These are phyloP conservation scores for Parapsyche elsis DNA, from an alignment of 1,140 invertebrate species.

Conservation along the genomic window DNA sequence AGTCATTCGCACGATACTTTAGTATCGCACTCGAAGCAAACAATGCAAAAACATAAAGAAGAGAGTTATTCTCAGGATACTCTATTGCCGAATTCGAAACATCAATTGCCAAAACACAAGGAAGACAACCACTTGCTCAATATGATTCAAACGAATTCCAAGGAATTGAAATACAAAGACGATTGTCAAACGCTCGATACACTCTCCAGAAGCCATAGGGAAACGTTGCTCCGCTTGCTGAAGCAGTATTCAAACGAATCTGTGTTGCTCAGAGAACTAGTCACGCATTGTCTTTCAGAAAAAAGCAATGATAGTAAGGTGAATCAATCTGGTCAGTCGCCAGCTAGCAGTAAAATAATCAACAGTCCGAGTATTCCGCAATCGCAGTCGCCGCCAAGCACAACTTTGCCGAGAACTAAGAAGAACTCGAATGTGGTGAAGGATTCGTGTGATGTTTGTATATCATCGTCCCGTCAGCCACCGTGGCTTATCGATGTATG, in stretches of 20 bases:
- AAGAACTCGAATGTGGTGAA: slow-evolving; percentile 36
- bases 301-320: slow-evolving; percentile 29
- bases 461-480: slow-evolving; percentile 43
- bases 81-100: slow-evolving; percentile 30
- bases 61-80: slow-evolving; percentile 36
- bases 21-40: slow-evolving; percentile 7
- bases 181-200: slow-evolving; percentile 43
- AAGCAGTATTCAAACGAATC: slow-evolving; percentile 55
- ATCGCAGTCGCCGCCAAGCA: slow-evolving; percentile 50
- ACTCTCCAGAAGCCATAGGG: slow-evolving; percentile 49
- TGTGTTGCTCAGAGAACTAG: slow-evolving; percentile 51
- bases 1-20: slow-evolving; percentile 36
- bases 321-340: slow-evolving; percentile 7
- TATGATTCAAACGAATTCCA: slow-evolving; percentile 26
- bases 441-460: slow-evolving; percentile 34
- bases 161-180: slow-evolving; percentile 43
- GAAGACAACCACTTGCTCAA: slow-evolving; percentile 44
- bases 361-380: background rate
- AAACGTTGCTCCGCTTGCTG: slow-evolving; percentile 50
- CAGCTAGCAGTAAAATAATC: slow-evolving; percentile 28
- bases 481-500: slow-evolving; percentile 55
- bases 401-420: slow-evolving; percentile 48
- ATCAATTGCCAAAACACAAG: slow-evolving; percentile 35
- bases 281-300: slow-evolving; percentile 53
- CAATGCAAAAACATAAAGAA: slow-evolving; percentile 35